These are phyloP conservation scores for Gortyna flavago DNA, from an alignment of 2,888 invertebrate species.

Conservation along the genomic window DNA sequence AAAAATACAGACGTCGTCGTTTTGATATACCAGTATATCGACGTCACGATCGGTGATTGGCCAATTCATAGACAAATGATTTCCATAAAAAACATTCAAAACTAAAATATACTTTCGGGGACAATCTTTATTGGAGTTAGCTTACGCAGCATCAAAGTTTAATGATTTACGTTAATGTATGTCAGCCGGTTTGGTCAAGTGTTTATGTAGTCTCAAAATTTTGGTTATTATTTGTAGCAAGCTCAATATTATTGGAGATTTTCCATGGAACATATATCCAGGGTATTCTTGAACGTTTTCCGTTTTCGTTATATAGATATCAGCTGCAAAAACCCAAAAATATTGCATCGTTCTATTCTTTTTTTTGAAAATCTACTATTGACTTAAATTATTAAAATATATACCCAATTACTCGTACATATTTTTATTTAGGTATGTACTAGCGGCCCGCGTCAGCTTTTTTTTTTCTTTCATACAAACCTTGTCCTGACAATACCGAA, in stretches of 20 bases:
- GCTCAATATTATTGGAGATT: neutral
- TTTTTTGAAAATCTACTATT: neutral
- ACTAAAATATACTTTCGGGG: conserved; percentile 15
- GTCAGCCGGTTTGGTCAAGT: conserved; percentile 7
- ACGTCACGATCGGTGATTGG: neutral
- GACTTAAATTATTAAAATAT: conserved; percentile 1
- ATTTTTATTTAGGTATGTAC: conserved; percentile 7
- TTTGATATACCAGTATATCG: neutral
- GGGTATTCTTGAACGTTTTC: neutral
- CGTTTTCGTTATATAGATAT: neutral
- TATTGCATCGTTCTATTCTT: neutral
- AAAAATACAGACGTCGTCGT: neutral
- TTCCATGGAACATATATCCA: neutral
- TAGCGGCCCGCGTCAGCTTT: no score
- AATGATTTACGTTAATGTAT: conserved; percentile 45
- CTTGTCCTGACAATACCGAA: no score
- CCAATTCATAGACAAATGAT: conserved; percentile 29
- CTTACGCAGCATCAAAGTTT: neutral
- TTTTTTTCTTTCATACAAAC: no score
- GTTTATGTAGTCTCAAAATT: neutral
- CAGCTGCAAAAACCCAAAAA: neutral
- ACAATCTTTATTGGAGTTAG: conserved; percentile 18
- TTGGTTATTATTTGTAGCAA: conserved; percentile 17
- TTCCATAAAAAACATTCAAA: conserved; percentile 45
- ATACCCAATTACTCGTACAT: neutral